A percentile compares a stretch with the other conserved stretches of the same genome.
These are phyloP conservation scores for Drosophila rhopaloa DNA, from an alignment of 1,140 invertebrate genomes.

Conservation along the genomic window DNA sequence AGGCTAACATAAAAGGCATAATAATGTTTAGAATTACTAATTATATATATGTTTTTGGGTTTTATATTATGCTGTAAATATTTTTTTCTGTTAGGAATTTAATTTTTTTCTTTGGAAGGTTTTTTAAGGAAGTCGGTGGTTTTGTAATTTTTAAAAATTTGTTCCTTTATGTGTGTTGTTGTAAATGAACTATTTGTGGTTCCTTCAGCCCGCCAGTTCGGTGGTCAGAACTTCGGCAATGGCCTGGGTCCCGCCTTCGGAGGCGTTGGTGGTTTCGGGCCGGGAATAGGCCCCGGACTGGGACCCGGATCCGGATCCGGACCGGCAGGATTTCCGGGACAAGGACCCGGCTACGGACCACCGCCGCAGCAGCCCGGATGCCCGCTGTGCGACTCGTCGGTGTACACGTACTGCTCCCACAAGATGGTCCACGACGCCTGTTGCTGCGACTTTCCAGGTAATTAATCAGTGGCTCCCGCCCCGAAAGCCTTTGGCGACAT, in stretches of 20 bases:
- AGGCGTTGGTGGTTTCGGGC: constrained; percentile 3
- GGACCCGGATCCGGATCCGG: background rate
- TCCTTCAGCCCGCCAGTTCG: constrained; percentile 48
- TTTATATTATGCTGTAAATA: too few relatives aligned
- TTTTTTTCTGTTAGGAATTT: too few relatives aligned
- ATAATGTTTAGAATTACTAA: too few relatives aligned
- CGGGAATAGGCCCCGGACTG: background rate
- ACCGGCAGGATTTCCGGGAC: constrained; percentile 1
- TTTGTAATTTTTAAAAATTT: too few relatives aligned
- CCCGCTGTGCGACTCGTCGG: constrained; percentile 90
- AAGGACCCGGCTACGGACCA: constrained; percentile 13
- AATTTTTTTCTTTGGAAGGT: too few relatives aligned
- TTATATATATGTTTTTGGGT: too few relatives aligned
- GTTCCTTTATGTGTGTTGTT: too few relatives aligned
- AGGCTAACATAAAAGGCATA: too few relatives aligned
- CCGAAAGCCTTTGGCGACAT: constrained; percentile 5
- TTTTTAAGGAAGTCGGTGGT: too few relatives aligned
- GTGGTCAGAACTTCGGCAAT: constrained; percentile 52
- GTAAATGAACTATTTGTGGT: too few relatives aligned
- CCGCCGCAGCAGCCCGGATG: constrained; percentile 84
- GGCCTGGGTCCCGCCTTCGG: constrained; percentile 28
- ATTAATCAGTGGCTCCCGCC: constrained; percentile 54
- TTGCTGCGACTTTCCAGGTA: constrained; percentile 88
- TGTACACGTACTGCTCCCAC: constrained; percentile 90
- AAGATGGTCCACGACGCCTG: constrained; percentile 91